Percentiles rank a stretch among this genome's conserved stretches.
Evolutionary conservation across 2,888 invertebrate genomes (phyloP).

Genomic region (Falcaria lacertinaria): DNA sequence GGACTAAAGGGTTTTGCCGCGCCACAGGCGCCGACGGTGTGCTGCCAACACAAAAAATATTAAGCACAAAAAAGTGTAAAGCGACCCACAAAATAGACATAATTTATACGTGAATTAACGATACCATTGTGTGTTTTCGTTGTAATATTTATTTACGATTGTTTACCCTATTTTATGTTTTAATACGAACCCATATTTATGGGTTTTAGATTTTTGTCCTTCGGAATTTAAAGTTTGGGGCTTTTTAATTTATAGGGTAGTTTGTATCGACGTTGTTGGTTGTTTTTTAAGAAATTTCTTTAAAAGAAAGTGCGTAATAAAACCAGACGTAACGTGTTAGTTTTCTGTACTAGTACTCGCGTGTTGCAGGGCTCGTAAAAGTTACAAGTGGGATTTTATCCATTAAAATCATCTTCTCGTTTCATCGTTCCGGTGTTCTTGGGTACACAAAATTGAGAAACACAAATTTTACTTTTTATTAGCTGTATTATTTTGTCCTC

Average conservation of each 20-base stretch:
- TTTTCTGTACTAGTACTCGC: too few relatives aligned
- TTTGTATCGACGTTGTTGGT: constrained; percentile 47
- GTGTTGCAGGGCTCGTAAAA: constrained; percentile 2
- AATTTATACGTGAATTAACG: constrained; percentile 73
- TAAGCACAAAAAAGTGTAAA: constrained; percentile 68
- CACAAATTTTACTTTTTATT: too few relatives aligned
- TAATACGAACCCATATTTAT: constrained; percentile 73
- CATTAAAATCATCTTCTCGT: constrained; percentile 1
- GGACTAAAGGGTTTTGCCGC: constrained; percentile 65
- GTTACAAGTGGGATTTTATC: background rate
- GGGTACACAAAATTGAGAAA: constrained; percentile 38
- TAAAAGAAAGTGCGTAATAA: constrained; percentile 2
- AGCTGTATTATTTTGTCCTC: too few relatives aligned
- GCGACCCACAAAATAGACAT: constrained; percentile 68
- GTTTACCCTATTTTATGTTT: constrained; percentile 78
- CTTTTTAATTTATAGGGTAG: constrained; percentile 57
- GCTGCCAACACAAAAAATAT: constrained; percentile 57
- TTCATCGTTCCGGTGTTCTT: constrained; percentile 20
- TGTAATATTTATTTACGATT: constrained; percentile 78
- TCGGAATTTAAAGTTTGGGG: constrained; percentile 46
- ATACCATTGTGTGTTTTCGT: constrained; percentile 67
- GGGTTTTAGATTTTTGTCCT: constrained; percentile 48
- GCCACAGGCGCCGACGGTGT: constrained; percentile 64
- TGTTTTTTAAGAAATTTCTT: constrained; percentile 9
- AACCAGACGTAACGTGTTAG: background rate